A percentile compares a stretch with the other conserved stretches of the same genome.
phyloP scores from a whole-genome alignment of 2,113 vertebrate species.

The Orientallactaga bullata region DNA sequence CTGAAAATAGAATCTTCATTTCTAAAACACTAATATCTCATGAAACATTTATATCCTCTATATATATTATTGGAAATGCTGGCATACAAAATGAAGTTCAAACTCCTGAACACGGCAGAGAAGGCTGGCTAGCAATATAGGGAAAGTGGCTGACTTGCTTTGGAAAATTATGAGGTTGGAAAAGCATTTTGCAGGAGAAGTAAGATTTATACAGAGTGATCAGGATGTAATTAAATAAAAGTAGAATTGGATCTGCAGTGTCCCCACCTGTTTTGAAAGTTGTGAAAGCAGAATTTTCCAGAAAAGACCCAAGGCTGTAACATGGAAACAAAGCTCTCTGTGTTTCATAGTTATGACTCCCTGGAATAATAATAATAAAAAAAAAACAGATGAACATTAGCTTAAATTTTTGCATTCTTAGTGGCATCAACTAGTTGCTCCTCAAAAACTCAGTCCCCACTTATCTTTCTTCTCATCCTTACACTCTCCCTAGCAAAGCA shows the following conservation, averaged over 20 bases:
- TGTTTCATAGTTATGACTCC: not conserved
- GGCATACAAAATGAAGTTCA: not conserved
- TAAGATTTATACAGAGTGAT: not conserved
- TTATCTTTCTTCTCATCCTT: not conserved
- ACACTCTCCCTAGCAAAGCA: not conserved
- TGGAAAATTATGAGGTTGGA: not conserved
- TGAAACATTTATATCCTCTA: slow-evolving; percentile 3
- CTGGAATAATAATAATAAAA: not conserved
- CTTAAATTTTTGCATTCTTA: slow-evolving; percentile 10
- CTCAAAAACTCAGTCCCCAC: not conserved
- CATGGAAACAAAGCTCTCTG: not conserved
- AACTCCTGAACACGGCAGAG: not conserved
- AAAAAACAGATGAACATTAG: not conserved
- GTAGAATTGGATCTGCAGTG: slow-evolving; percentile 2
- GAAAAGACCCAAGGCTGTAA: not conserved
- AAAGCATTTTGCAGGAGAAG: not conserved
- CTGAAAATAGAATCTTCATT: not conserved
- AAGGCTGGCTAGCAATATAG: not conserved
- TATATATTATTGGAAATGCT: not conserved
- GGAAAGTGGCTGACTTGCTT: slow-evolving; percentile 7
- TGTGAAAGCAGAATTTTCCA: not conserved
- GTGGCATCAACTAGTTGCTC: not conserved
- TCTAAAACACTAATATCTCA: slow-evolving; percentile 27
- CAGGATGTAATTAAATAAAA: not conserved
- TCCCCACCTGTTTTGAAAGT: not conserved